Base-by-base conservation (phyloP, 2,888 invertebrate species). In the Chalcosyrphus nemorum region DNA sequence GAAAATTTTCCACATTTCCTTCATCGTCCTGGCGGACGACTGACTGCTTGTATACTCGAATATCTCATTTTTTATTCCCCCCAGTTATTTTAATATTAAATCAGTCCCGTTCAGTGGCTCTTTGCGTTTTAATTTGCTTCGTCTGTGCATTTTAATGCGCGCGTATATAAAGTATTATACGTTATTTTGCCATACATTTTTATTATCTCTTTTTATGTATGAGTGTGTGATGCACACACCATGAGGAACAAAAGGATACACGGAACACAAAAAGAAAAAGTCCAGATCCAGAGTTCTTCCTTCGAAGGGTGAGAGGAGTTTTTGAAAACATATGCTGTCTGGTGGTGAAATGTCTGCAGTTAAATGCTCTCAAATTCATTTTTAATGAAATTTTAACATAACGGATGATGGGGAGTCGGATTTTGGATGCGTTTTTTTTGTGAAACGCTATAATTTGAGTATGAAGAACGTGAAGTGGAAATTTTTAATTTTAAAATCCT, bases 141-240 rank as follows among this genome's bases (percentile, higher is more conserved):
- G 63, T 78, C 56, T 71, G 78, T 78, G 57, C 71, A 78, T 78
- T 72, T 78, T 65, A 72, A 78, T 71, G 38, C 32, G 45, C 38
- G 57, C 54, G 63, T 38, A 70, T 50, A 41, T 29, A 11, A 29
- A 41, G 19, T 17, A 50, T 29, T 45, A 9, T 56, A 43, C 29
- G 19, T 2, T 15, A 32, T 57, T 65, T 41, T 63, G 57, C 27
- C 56, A 45, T 45, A n/a, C n/a, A 45, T 38, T 50, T 65, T 65
- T 57, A 47, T 35, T 65, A 38, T 66, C 45, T 63, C 15, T 56
- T 66, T 75, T 75, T 41, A 59, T 75, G 41, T 27, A 54, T 4
- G 54, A 54, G 32, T 63, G 38, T 66, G 32, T n/a, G 66, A 56
- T 75, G 56, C 21, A 75, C 27, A 54, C 24, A 4, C 43, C 21